phyloP scores from a whole-genome alignment of 1,140 invertebrate genomes.

The Calliphora vicina region DNA sequence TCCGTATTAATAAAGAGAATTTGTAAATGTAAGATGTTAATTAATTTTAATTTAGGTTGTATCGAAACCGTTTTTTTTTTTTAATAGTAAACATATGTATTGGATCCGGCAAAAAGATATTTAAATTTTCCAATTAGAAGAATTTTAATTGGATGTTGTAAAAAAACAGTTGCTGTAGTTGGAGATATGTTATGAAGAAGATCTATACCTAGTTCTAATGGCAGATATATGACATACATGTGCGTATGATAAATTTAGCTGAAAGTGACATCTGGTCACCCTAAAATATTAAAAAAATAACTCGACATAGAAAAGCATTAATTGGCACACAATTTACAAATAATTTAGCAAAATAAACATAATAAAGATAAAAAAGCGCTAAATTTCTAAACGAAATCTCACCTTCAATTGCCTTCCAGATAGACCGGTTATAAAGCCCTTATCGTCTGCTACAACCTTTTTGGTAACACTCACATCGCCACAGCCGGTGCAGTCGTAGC shows the following conservation, averaged over 20 bases:
- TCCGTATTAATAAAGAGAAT: too few species aligned
- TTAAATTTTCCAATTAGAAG: too few species aligned
- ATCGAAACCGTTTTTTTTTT: too few species aligned
- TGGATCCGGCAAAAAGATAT: too few species aligned
- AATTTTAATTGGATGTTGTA: too few species aligned
- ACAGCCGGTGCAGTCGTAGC: constrained; percentile 93
- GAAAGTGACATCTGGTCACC: neutral
- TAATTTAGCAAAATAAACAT: neutral
- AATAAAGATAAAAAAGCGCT: neutral
- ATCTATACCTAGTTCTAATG: too few species aligned
- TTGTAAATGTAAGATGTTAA: too few species aligned
- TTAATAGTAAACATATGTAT: too few species aligned
- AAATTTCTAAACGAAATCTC: constrained; percentile 46
- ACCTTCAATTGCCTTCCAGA: constrained; percentile 90
- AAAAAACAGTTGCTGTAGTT: too few species aligned
- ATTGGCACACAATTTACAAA: neutral
- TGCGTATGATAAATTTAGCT: neutral
- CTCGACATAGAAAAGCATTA: neutral
- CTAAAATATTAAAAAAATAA: neutral
- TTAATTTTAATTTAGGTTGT: too few species aligned
- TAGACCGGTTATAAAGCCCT: constrained; percentile 83
- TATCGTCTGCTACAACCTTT: constrained; percentile 75
- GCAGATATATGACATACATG: too few species aligned
- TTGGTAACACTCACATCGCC: constrained; percentile 92
- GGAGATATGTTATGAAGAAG: too few species aligned